Conservation (phyloP, 2,113 vertebrate genomes). For the Brienomyrus longianalis region DNA sequence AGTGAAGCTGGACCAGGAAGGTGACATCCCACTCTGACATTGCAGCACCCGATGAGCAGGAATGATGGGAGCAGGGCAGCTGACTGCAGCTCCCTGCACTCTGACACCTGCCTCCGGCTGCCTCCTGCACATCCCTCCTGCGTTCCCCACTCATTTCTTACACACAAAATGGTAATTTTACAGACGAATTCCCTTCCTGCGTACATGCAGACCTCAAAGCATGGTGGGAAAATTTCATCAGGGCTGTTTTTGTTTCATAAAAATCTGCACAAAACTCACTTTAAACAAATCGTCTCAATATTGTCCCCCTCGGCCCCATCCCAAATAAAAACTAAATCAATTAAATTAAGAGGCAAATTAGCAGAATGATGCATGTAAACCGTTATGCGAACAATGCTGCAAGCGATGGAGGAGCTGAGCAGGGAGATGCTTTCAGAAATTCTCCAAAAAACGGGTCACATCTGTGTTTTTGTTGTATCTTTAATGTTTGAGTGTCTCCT, state of each 20-base stretch:
- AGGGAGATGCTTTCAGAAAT: not conserved
- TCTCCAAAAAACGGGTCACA: slow-evolving; percentile 13
- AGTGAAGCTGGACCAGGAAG: not conserved
- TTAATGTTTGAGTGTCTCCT: slow-evolving; percentile 10
- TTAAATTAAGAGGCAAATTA: slow-evolving; percentile 17
- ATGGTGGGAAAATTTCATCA: not conserved
- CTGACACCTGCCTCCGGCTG: not conserved
- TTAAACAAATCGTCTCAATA: slow-evolving; percentile 15
- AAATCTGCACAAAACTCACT: not conserved
- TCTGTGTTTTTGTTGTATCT: slow-evolving; percentile 11
- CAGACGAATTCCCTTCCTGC: not conserved
- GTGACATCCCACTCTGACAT: not conserved
- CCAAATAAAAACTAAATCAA: slow-evolving; percentile 12
- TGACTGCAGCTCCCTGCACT: not conserved
- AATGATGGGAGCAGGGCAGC: not conserved
- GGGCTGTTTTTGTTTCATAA: not conserved
- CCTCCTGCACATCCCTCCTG: not conserved
- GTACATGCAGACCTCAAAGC: not conserved
- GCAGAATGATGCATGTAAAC: slow-evolving; percentile 14
- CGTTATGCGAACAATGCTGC: not conserved
- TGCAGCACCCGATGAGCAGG: not conserved
- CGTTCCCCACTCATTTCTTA: not conserved
- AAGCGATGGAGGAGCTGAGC: not conserved
- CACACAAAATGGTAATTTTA: not conserved
- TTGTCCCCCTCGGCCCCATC: slow-evolving; percentile 9